Base-by-base conservation (phyloP, 2,797 vertebrate genomes). In the Chiroxiphia lanceolata region DNA sequence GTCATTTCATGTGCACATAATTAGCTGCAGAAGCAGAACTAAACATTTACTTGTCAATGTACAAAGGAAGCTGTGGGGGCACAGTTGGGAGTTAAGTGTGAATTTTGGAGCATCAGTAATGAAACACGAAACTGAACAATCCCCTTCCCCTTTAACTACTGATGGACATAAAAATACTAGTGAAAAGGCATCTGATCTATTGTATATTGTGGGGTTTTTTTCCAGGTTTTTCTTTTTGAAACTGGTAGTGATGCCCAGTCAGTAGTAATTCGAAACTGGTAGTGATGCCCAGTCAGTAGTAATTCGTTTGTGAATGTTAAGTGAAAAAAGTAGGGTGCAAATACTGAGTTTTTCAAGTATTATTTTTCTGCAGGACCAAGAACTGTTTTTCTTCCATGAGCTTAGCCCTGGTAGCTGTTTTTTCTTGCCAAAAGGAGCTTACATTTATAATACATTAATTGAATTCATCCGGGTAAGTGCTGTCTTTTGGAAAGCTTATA, bases 341-440 rank as follows among this genome's bases (percentile, higher is more conserved):
- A 56, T 80, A 38, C 11, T 77, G 40, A 72, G 7, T 42, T 78
- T 47, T 40, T 42, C 34, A 79, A 48, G 34, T 88, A 45, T 2
- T 87, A 2, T 40, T 94, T 70, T 85, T 75, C 45, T 93, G 40
- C 94, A 99, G 99, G 99, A 99, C 87, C 99, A 99, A 96, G 99
- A 99, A 87, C 97, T 99, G 11, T 99, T 99, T 98, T 99, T 99
- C 98, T 99, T 99, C 96, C 99, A 99, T 83, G 99, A 99, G 84
- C 98, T 99, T 95, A 99, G 99, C 96, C 99, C 99, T 56, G 99
- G 99, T 82, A 99, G 99, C 97, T 99, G 99, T 96, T 99, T 99
- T 95, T 99, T 99, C 97, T 96, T 99, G 95, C 99, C 99, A 3
- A 99, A 99, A 91, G 99, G 99, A 93, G 98, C 99, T 53, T 99